A percentile compares a stretch with the other conserved stretches of the same genome.
Conservation (phyloP, 1,140 invertebrate genomes). For the Harlomillsia oculata region DNA sequence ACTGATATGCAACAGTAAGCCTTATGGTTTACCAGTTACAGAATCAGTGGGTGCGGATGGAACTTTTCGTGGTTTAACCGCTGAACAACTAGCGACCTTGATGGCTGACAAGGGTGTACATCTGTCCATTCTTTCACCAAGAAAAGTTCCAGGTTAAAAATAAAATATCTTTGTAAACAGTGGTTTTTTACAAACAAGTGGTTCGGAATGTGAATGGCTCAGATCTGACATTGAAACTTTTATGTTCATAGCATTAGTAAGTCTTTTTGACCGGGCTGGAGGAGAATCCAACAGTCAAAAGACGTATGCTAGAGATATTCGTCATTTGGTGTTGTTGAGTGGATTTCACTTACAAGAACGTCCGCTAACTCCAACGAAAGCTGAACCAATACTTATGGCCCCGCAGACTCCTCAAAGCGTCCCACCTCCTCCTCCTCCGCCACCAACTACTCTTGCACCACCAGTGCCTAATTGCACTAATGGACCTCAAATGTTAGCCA, state of each 20-base stretch:
- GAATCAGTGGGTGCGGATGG: conserved; percentile 51
- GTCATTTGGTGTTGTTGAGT: conserved; percentile 70
- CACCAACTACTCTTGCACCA: not conserved
- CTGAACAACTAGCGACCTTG: conserved; percentile 62
- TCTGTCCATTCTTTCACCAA: conserved; percentile 75
- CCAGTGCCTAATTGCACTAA: too few species aligned
- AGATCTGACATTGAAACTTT: conserved; percentile 3
- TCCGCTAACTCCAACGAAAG: conserved; percentile 55
- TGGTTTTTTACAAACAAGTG: too few species aligned
- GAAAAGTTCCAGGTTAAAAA: conserved; percentile 58
- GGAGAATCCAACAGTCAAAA: conserved; percentile 74
- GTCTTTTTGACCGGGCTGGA: conserved; percentile 71
- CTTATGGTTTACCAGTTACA: conserved; percentile 72
- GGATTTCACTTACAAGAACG: conserved; percentile 53
- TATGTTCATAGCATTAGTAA: conserved; percentile 48
- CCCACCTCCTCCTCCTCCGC: not conserved
- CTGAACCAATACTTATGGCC: too few species aligned
- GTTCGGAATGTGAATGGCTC: too few species aligned
- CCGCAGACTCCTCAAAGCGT: not conserved
- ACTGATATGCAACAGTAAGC: conserved; percentile 83
- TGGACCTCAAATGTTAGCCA: too few species aligned
- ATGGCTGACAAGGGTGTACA: conserved; percentile 57
- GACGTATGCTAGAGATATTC: conserved; percentile 79
- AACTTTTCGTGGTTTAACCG: conserved; percentile 57
- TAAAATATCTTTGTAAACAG: too few species aligned